Percentiles rank a stretch among this genome's conserved stretches.
Conservation (phyloP, 2,113 vertebrate species). For the Dasyornis broadbenti region DNA sequence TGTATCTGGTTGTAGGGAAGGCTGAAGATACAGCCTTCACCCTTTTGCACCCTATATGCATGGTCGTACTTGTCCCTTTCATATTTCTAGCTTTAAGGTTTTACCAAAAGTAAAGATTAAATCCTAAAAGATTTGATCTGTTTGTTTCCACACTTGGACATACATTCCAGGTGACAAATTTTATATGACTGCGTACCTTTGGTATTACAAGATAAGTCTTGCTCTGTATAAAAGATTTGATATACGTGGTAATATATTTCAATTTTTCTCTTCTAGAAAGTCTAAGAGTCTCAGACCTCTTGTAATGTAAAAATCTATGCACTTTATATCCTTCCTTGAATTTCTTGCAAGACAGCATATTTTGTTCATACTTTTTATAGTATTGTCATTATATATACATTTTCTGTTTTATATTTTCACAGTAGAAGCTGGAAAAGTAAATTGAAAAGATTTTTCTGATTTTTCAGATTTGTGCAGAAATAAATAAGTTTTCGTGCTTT, state of each 20-base stretch:
- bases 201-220: neutral
- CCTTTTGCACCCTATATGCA: neutral
- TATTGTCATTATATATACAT: neutral
- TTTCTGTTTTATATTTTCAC: neutral
- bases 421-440: neutral
- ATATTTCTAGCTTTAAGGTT: neutral
- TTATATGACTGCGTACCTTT: neutral
- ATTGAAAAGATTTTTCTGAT: neutral
- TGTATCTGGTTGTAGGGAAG: neutral
- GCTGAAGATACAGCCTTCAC: neutral
- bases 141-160: neutral
- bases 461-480: neutral
- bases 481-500: neutral
- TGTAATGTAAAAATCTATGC: neutral
- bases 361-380: neutral
- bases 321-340: neutral
- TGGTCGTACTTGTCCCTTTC: neutral
- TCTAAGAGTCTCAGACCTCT: neutral
- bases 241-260: neutral
- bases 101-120: neutral
- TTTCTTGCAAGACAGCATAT: neutral
- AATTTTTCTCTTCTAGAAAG: neutral
- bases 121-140: neutral
- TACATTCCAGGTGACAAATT: neutral
- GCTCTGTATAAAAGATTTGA: neutral